Evolutionary conservation across 2,888 invertebrate species (phyloP), one percentile per base, ranked within the genome.

Genomic region (Nomada goodeniana): DNA sequence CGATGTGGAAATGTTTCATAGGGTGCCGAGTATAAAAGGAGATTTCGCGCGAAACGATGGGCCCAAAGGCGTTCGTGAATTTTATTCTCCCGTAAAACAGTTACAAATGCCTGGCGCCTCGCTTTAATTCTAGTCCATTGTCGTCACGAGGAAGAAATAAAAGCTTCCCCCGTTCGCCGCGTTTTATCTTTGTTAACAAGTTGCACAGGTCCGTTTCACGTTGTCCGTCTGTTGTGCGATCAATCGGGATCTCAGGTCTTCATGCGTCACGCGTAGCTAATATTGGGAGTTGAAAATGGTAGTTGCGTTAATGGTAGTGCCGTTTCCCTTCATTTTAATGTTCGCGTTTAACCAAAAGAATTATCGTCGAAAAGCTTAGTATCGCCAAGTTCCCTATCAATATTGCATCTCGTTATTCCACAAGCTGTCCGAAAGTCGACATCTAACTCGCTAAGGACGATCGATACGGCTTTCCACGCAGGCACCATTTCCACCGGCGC

Each of bases 41-140:
- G 36, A 36, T 36, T 36, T 36, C 36, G 36, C 36, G 7, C 5
- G 7, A 1, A 36, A 36, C 36, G 36, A 36, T 36, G 36, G 1
- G 36, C 36, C 36, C 36, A 36, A 61, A 61, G 29, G 64, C 65
- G 77, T 80, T 82, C 79, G 76, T 81, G 84, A 88, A 88, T 88
- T 89, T 86, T 83, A 89, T 88, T 78, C 80, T 82, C 82, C 88
- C 84, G 88, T 86, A 88, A 89, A 89, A 85, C 83, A 89, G 89
- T 89, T 89, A 89, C 80, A 77, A 78, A 50, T 80, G 87, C 81
- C 52, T 73, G 85, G 75, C 67, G 81, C 81, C 77, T 74, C 79
- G 86, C 82, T 86, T 88, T 88, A 86, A 88, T 87, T 87, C 85
- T 75, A 68, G 70, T 76, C 88, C 85, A 88, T 87, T 87, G 87